These are phyloP conservation scores for Ascidia mentula DNA, from an alignment of 23 tunicate genomes.

Conservation along the genomic window DNA sequence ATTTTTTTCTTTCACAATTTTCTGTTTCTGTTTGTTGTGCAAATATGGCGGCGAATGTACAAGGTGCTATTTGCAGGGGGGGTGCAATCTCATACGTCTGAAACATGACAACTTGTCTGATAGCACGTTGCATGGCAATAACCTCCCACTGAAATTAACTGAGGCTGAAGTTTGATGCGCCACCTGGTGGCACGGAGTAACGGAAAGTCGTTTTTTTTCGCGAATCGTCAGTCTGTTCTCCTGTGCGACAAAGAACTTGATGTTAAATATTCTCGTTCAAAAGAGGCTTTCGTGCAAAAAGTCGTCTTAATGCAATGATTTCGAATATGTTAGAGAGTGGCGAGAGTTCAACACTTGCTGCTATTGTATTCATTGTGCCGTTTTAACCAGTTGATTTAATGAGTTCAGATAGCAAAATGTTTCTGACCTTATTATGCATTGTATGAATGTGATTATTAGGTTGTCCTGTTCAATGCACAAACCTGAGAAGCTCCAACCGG, in stretches of 20 bases:
- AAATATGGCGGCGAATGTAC: neutral
- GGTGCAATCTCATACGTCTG: too few relatives aligned
- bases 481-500: conserved; percentile 88
- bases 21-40: neutral
- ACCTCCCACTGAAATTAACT: conserved; percentile 21
- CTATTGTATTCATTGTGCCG: too few relatives aligned
- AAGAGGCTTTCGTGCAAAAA: neutral
- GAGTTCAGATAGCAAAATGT: too few relatives aligned
- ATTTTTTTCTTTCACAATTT: neutral
- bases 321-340: neutral
- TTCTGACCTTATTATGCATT: too few relatives aligned
- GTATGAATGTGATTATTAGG: too few relatives aligned
- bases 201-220: conserved; percentile 9
- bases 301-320: neutral
- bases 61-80: neutral
- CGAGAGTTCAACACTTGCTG: too few relatives aligned
- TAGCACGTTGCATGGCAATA: too few relatives aligned
- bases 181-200: conserved; percentile 40
- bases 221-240: conserved; percentile 19
- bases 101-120: too few relatives aligned
- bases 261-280: too few relatives aligned
- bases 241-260: neutral
- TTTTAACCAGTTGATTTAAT: too few relatives aligned
- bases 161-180: conserved; percentile 22
- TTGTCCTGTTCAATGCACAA: too few relatives aligned